Evolutionary conservation across 2,797 vertebrate genomes (phyloP), one percentile per base, ranked within the genome.

Genomic region (Coccyzus lansbergi): DNA sequence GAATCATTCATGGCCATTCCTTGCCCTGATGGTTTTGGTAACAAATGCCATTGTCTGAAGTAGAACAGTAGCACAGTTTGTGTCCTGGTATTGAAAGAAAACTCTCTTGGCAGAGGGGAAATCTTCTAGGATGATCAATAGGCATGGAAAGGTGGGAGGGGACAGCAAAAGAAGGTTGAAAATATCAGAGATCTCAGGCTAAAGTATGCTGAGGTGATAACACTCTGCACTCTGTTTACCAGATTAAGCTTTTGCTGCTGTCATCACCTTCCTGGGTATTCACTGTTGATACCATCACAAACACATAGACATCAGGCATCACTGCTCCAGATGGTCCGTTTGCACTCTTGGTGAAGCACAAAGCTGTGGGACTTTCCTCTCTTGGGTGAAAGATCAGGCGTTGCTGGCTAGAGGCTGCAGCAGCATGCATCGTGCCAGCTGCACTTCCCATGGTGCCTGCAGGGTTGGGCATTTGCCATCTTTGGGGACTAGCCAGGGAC

Each of bases 31-130:
- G 31, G 18, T 85, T 95, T 79, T 68, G 34, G 34, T 62, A 85
- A 86, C 38, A 89, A 87, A 91, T 22, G 7, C 62, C 53, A 72
- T 78, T 92, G 75, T 91, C 58, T 93, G 79, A 83, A 65, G 19
- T 7, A 63, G 4, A 55, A 75, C 44, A 18, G n/a, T 53, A 93
- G 58, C 44, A 56, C 88, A 31, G 9, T 44, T 53, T 84, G 13
- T 65, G 40, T 68, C 53, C 40, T 20, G 46, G 33, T 6, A 17
- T 14, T 77, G 42, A 88, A 89, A 83, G 62, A 59, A 91, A 81
- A n/a, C 15, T 87, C 20, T 36, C 21, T 70, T 88, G 55, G 31
- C 28, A 52, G 58, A n/a, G 7, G 3, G 75, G 22, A 63, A 71
- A 63, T 33, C 11, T 62, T 78, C 16, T 49, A 11, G 18, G 7